These are phyloP conservation scores for Zaprionus inermis DNA, from an alignment of 1,140 invertebrate species.

Conservation along the genomic window DNA sequence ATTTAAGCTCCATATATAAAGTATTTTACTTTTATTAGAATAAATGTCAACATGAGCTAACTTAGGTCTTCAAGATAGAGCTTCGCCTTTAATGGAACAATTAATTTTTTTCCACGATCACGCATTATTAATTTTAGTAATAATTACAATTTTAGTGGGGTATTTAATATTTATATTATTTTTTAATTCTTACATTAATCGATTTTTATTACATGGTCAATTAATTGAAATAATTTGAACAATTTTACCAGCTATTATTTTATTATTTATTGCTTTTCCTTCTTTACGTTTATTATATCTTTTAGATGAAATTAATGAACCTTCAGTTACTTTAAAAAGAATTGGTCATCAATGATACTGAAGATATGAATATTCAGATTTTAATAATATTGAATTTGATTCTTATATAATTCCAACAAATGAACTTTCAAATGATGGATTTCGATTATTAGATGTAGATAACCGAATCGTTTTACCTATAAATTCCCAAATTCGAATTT, in stretches of 20 bases:
- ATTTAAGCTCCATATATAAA: slow-evolving; percentile 30
- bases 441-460: slow-evolving; percentile 85
- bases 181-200: slow-evolving; percentile 85
- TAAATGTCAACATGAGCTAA: slow-evolving; percentile 85
- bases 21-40: slow-evolving; percentile 85
- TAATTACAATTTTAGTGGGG: slow-evolving; percentile 85
- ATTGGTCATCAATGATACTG: no score
- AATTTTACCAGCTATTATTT: slow-evolving; percentile 53
- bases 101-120: slow-evolving; percentile 87
- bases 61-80: slow-evolving; percentile 86
- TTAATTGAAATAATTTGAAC: slow-evolving; percentile 64
- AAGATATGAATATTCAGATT: no score
- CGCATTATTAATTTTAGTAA: slow-evolving; percentile 82
- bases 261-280: slow-evolving; percentile 87
- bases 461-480: slow-evolving; percentile 86
- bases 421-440: no score
- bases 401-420: no score
- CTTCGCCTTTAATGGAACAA: slow-evolving; percentile 86
- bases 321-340: slow-evolving; percentile 31
- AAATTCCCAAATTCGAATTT: slow-evolving; percentile 86
- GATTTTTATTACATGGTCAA: slow-evolving; percentile 85
- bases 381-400: no score
- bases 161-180: slow-evolving; percentile 86
- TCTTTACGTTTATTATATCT: slow-evolving; percentile 87
- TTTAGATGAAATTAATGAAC: slow-evolving; percentile 86